A percentile compares a stretch with the other conserved stretches of the same genome.
These are phyloP conservation scores for Melanargia galathea DNA, from an alignment of 2,888 invertebrate genomes.

Conservation along the genomic window DNA sequence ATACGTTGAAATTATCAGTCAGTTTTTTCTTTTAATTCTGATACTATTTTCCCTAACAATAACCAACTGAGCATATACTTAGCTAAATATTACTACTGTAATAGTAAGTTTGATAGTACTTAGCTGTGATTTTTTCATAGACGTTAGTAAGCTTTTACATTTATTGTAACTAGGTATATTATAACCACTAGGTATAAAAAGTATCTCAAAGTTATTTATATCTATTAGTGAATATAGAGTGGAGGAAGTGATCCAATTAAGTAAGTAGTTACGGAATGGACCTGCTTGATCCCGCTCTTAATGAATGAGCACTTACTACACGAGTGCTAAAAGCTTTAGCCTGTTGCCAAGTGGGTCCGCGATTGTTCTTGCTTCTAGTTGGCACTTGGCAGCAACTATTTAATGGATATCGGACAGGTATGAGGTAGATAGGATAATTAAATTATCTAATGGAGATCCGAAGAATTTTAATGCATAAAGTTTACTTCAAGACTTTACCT, in stretches of 20 bases:
- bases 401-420: not conserved
- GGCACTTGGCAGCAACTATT: not conserved
- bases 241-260: not conserved
- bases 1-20: too few species aligned
- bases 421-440: too few species aligned
- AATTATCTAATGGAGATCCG: not conserved
- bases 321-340: conserved; percentile 1
- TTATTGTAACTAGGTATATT: too few species aligned
- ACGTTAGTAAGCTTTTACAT: too few species aligned
- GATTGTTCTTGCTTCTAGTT: conserved; percentile 1
- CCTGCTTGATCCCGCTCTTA: not conserved
- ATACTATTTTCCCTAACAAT: too few species aligned
- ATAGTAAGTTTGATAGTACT: too few species aligned
- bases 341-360: conserved; percentile 3
- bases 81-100: too few species aligned
- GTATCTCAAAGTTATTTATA: not conserved
- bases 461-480: not conserved
- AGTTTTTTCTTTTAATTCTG: too few species aligned
- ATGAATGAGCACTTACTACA: conserved; percentile 4
- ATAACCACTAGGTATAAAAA: too few species aligned
- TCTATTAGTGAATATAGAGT: not conserved
- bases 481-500: too few species aligned
- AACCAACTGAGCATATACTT: too few species aligned
- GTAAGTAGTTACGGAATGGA: not conserved
- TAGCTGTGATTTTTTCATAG: too few species aligned